Conservation (phyloP, 1,140 invertebrate species). For the Panagrolaimus sp. region DNA sequence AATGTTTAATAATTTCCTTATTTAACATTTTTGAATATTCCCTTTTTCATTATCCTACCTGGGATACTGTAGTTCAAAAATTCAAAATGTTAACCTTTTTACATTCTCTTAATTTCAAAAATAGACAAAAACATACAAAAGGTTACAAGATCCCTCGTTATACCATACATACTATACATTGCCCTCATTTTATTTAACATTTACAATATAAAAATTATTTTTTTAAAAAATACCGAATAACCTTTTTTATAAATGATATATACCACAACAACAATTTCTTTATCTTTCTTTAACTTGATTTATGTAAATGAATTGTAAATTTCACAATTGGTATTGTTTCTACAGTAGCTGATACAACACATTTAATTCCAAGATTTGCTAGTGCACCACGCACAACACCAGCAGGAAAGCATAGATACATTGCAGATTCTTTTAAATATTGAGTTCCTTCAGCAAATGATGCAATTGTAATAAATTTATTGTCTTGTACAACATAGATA, state of each 20-base stretch:
- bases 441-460: constrained; percentile 81
- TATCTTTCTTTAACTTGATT: background rate
- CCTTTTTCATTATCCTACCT: too few relatives aligned
- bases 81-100: too few relatives aligned
- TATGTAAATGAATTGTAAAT: constrained; percentile 66
- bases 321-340: constrained; percentile 82
- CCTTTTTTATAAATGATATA: too few relatives aligned
- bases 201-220: background rate
- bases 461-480: constrained; percentile 80
- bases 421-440: constrained; percentile 80
- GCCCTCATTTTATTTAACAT: background rate
- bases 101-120: too few relatives aligned
- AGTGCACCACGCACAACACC: constrained; percentile 87
- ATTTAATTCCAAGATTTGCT: constrained; percentile 84
- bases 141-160: too few relatives aligned
- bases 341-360: constrained; percentile 87
- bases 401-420: constrained; percentile 89
- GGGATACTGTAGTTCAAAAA: too few relatives aligned
- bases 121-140: too few relatives aligned
- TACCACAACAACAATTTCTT: background rate
- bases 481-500: constrained; percentile 95
- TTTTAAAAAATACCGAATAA: background rate
- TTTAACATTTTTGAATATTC: too few relatives aligned
- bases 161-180: background rate
- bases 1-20: too few relatives aligned